phyloP scores from a whole-genome alignment of 1,140 invertebrate species.

The Augochlora pura region DNA sequence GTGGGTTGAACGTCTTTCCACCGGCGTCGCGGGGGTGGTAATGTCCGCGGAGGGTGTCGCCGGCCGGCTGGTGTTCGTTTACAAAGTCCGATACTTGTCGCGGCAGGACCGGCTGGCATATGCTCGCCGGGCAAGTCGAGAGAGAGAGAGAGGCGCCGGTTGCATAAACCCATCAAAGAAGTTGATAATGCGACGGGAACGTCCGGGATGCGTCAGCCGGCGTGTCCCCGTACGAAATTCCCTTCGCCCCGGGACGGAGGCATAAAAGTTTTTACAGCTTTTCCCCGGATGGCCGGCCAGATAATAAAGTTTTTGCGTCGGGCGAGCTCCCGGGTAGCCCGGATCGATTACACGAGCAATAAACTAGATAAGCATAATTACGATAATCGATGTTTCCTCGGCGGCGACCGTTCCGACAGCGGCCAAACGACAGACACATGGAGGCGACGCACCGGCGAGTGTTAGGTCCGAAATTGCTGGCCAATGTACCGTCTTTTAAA shows the following conservation, averaged over 20 bases:
- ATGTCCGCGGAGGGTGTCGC: neutral
- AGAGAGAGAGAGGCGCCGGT: no score
- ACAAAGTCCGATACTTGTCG: no score
- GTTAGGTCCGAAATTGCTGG: no score
- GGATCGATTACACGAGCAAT: constrained; percentile 48
- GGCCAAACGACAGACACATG: constrained; percentile 52
- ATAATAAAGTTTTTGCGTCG: constrained; percentile 33
- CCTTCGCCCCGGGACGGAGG: neutral
- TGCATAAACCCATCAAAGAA: neutral
- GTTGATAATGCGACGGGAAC: neutral
- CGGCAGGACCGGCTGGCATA: no score
- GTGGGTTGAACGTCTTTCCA: neutral
- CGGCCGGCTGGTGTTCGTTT: no score
- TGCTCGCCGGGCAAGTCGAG: no score
- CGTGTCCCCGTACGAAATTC: constrained; percentile 1
- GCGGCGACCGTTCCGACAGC: constrained; percentile 21
- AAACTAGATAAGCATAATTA: constrained; percentile 63
- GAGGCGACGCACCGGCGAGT: neutral
- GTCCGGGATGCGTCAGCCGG: neutral
- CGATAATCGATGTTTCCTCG: constrained; percentile 55
- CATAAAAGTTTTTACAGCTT: constrained; percentile 41
- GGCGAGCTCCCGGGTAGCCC: constrained; percentile 27
- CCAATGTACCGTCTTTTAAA: no score
- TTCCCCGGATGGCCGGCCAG: neutral
- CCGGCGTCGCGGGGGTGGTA: neutral